Conservation (phyloP, 2,797 vertebrate genomes). For the Pipistrellus pygmaeus region DNA sequence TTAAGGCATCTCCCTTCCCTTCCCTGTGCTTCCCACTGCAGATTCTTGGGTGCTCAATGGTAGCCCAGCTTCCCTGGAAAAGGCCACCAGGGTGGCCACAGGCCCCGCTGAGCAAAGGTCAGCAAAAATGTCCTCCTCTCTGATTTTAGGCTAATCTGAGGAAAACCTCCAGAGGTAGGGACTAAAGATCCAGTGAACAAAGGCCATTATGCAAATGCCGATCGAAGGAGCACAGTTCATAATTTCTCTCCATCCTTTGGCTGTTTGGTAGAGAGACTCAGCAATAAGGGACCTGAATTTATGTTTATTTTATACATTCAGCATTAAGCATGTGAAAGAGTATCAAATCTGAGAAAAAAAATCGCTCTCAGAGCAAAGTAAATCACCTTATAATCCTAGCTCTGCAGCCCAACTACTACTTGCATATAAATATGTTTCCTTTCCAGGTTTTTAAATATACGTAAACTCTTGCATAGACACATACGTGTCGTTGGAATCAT, state of each 20-base stretch:
- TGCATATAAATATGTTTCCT: not conserved
- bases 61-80: not conserved
- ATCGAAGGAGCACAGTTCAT: not conserved
- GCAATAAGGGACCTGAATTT: not conserved
- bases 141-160: not conserved
- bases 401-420: not conserved
- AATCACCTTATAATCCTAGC: not conserved
- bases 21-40: not conserved
- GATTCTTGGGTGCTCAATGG: not conserved
- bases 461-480: not conserved
- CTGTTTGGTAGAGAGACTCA: not conserved
- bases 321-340: not conserved
- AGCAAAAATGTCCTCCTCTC: not conserved
- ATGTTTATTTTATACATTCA: not conserved
- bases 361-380: slow-evolving; percentile 4
- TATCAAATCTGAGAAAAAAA: slow-evolving; percentile 26
- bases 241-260: not conserved
- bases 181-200: not conserved
- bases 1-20: slow-evolving; percentile 21
- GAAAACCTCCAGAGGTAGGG: not conserved
- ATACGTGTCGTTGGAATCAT: not conserved
- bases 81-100: not conserved
- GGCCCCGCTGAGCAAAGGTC: not conserved
- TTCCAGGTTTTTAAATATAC: not conserved
- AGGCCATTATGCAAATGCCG: not conserved